Evolutionary conservation across 2,888 invertebrate species (phyloP), one percentile per base, ranked within the genome.

Genomic region (Geophilus truncorum): DNA sequence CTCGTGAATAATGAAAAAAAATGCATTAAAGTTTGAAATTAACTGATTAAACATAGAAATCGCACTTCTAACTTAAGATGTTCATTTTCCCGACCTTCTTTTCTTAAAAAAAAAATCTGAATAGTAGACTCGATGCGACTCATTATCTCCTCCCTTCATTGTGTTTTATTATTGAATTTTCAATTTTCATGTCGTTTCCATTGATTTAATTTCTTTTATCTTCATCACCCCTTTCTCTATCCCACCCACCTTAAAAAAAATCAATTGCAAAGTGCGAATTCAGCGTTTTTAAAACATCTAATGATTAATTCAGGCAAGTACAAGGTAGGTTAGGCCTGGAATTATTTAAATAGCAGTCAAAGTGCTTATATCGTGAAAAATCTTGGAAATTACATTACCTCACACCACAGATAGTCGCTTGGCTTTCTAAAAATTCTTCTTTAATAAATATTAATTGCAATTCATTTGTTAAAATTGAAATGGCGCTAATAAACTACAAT

Each of bases 141-240:
- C 62, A 62, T 62, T 25, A 62, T 62, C 62, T 62, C 62, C 62
- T 62, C 62, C 62, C 62, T 25, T 28, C 28, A 62, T 62, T 62
- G 62, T 62, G 62, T 62, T 28, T 21, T 62, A 62, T 57, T 62
- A 62, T 62, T 62, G 62, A 62, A 62, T 62, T 62, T 62, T 62
- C 62, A 62, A 62, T 62, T 62, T 62, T 12, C 62, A 62, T 28
- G 62, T 62, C 25, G 25, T 6, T 23, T n/a, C 51, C 62, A 25
- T 23, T 62, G 62, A 62, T 62, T 62, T 62, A 62, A 62, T 62
- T 62, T 28, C 25, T 25, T 25, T 62, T 62, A 62, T 62, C 62
- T 25, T 4, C 51, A n/a, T n/a, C n/a, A n/a, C n/a, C n/a, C n/a
- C n/a, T n/a, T n/a, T n/a, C n/a, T n/a, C n/a, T n/a, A n/a, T n/a